Conservation (phyloP, 2,797 vertebrate genomes). For the Urocyon cinereoargenteus region DNA sequence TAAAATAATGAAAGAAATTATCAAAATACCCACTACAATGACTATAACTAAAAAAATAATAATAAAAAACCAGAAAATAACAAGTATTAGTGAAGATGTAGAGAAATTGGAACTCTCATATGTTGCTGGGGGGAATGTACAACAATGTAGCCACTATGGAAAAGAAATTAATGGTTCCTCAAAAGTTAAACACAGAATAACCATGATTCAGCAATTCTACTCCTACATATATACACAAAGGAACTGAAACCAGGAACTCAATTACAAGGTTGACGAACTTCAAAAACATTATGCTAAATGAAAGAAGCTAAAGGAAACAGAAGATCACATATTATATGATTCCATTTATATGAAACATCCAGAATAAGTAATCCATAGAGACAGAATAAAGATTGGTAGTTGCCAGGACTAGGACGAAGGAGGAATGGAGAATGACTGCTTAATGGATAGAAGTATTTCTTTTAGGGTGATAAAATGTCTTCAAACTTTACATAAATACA, state of each 20-base stretch:
- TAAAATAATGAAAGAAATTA: not conserved
- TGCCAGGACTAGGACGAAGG: not conserved
- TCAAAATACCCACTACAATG: not conserved
- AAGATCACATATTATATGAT: not conserved
- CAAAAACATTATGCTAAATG: not conserved
- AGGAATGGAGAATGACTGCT: not conserved
- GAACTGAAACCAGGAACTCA: not conserved
- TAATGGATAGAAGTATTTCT: not conserved
- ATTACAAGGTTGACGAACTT: not conserved
- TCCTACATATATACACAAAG: not conserved
- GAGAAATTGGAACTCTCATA: not conserved
- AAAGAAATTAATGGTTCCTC: not conserved
- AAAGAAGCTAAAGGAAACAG: not conserved
- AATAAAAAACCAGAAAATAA: not conserved
- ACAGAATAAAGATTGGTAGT: not conserved
- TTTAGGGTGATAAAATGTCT: not conserved
- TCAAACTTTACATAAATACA: not conserved
- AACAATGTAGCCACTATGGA: not conserved
- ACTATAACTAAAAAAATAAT: not conserved
- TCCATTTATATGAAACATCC: not conserved
- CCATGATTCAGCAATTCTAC: not conserved
- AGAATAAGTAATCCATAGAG: not conserved
- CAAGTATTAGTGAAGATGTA: not conserved
- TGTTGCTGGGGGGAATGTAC: not conserved
- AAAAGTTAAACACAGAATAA: conserved; percentile 9